Evolutionary conservation across 2,888 invertebrate species (phyloP), one percentile per base, ranked within the genome.

Genomic region (Agriopis aurantiaria): DNA sequence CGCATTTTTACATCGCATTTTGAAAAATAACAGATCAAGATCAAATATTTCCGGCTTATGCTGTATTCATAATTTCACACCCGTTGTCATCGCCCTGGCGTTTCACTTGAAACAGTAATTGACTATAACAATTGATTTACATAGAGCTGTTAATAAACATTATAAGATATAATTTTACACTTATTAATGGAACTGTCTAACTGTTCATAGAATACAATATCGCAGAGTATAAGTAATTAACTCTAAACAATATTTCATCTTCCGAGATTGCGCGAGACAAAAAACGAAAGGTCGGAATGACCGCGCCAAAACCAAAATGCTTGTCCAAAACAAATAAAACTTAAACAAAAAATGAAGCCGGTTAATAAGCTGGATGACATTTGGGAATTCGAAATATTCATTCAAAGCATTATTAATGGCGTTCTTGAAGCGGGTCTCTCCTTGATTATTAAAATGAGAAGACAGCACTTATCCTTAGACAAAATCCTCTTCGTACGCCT

Each of bases 331-430:
- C 91, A 91, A 93, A 92, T 88, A 91, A 93, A 89, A 91, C 78
- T 83, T 82, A 86, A 90, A 92, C 90, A 93, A 93, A 92, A 93
- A 94, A 92, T 91, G 89, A 90, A 86, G 90, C 82, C 91, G 86
- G 93, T 93, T 94, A 94, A 93, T 94, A 93, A 94, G 93, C 92
- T 92, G 92, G 92, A 93, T 93, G 93, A 93, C 93, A 93, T 93
- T 93, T 92, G 86, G 91, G 93, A 93, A 94, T 93, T 93, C 88
- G 87, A 93, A 92, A 93, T 87, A 94, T 92, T 86, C 91, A 88
- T 91, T 89, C 89, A 87, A 91, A 90, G 85, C 86, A 91, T 92
- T 90, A 93, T 92, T 93, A 93, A 94, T 91, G 89, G 88, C 89
- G 88, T 86, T 86, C 87, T 87, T 88, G 88, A 88, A 90, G 86